Conservation (phyloP, 2,113 vertebrate genomes). For the Stigmatopora argus region DNA sequence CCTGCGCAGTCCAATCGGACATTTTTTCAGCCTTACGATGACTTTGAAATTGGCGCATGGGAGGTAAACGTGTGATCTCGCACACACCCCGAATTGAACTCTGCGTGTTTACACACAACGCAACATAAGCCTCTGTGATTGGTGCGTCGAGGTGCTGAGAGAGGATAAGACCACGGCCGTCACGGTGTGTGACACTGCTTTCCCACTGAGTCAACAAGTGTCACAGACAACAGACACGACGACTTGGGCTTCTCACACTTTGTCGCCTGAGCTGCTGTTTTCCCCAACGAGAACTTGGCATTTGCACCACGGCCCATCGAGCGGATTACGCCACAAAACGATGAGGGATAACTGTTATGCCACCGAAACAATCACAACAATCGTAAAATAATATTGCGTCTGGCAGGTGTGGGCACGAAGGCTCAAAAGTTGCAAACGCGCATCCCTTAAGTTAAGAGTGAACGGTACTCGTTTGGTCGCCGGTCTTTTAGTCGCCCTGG, state of each 20-base stretch:
- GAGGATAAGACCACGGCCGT: conserved; percentile 35
- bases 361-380: conserved; percentile 11
- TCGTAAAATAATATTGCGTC: conserved; percentile 24
- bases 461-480: no score
- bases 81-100: conserved; percentile 33
- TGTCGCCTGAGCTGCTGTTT: conserved; percentile 9
- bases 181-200: conserved; percentile 27
- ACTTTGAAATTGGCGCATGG: conserved; percentile 19
- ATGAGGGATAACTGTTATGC: conserved; percentile 15
- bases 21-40: background rate
- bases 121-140: conserved; percentile 43
- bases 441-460: background rate
- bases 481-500: no score
- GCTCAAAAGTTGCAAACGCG: background rate
- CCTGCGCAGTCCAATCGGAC: conserved; percentile 4
- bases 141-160: conserved; percentile 18
- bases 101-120: conserved; percentile 15
- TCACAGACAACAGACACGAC: conserved; percentile 32
- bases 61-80: conserved; percentile 43
- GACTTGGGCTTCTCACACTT: conserved; percentile 10
- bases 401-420: conserved; percentile 23
- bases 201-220: conserved; percentile 34
- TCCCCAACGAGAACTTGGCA: conserved; percentile 17
- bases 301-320: conserved; percentile 5
- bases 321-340: no score